Evolutionary conservation across 2,888 invertebrate genomes (phyloP).

Genomic region (Stenoptilia bipunctidactyla): DNA sequence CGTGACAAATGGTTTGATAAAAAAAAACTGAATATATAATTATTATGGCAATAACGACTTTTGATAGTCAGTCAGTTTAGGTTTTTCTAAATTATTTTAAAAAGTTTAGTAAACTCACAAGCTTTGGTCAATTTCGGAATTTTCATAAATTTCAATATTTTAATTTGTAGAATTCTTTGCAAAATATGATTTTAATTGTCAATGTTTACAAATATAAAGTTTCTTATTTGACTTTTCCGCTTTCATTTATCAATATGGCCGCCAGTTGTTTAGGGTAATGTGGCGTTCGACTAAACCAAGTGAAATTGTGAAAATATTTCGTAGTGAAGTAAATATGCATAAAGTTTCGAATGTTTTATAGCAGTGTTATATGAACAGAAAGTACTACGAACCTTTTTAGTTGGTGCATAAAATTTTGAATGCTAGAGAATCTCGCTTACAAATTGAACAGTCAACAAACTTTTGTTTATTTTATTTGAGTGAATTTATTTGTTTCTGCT

Average conservation of each 20-base stretch:
- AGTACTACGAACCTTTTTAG: constrained; percentile 43
- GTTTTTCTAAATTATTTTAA: not conserved
- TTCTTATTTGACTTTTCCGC: constrained; percentile 29
- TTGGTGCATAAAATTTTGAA: constrained; percentile 57
- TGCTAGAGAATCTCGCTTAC: constrained; percentile 49
- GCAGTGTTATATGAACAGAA: constrained; percentile 60
- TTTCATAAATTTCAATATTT: constrained; percentile 14
- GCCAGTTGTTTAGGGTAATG: constrained; percentile 72
- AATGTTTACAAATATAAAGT: not conserved
- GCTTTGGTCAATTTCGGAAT: constrained; percentile 19
- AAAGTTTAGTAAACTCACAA: not conserved
- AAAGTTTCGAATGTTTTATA: constrained; percentile 63
- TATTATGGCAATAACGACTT: no score
- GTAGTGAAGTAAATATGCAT: constrained; percentile 62
- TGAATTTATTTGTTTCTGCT: constrained; percentile 52
- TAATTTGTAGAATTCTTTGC: constrained; percentile 27
- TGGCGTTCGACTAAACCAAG: constrained; percentile 67
- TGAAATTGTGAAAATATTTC: constrained; percentile 64
- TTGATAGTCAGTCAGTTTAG: not conserved
- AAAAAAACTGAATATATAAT: no score
- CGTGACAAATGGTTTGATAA: no score
- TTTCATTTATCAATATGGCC: constrained; percentile 62
- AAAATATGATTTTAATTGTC: constrained; percentile 14
- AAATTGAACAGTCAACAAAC: constrained; percentile 72
- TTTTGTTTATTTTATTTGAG: constrained; percentile 67